Conservation (phyloP, 2,113 vertebrate species). For the Lagenorhynchus albirostris region DNA sequence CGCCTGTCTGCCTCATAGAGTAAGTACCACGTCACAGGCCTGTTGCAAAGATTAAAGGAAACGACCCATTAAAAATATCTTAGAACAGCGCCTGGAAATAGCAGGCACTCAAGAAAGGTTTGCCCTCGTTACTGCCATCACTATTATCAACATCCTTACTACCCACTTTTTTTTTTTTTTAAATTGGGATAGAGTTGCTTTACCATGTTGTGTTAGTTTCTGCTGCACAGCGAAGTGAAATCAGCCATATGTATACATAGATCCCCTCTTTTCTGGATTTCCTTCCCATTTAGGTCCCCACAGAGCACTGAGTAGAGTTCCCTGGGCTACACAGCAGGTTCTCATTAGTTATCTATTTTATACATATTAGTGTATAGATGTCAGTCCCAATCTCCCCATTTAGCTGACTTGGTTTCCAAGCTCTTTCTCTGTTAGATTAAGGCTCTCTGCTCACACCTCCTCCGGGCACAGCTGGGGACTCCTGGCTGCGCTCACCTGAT, state of each 20-base stretch:
- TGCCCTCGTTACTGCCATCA: accelerated
- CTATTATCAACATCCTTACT: too few relatives aligned
- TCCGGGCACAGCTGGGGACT: background rate
- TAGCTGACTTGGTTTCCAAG: background rate
- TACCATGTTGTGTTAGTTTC: too few relatives aligned
- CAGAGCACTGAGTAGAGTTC: too few relatives aligned
- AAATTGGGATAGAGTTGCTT: too few relatives aligned
- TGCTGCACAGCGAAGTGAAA: too few relatives aligned
- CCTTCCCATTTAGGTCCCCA: too few relatives aligned
- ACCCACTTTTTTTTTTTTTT: background rate
- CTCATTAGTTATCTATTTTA: too few relatives aligned
- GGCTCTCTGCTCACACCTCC: background rate
- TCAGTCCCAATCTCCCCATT: too few relatives aligned
- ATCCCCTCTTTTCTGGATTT: too few relatives aligned
- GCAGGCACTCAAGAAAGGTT: background rate
- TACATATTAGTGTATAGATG: too few relatives aligned
- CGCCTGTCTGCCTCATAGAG: background rate
- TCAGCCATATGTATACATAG: too few relatives aligned
- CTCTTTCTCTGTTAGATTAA: background rate
- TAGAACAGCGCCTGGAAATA: background rate
- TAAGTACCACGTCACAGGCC: accelerated
- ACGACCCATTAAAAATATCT: background rate
- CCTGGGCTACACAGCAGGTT: too few relatives aligned
- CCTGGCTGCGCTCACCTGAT: background rate
- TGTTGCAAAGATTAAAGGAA: background rate